A percentile compares a stretch with the other conserved stretches of the same genome.
phyloP scores from a whole-genome alignment of 2,113 vertebrate genomes.

The Neodontobutis hainanensis region DNA sequence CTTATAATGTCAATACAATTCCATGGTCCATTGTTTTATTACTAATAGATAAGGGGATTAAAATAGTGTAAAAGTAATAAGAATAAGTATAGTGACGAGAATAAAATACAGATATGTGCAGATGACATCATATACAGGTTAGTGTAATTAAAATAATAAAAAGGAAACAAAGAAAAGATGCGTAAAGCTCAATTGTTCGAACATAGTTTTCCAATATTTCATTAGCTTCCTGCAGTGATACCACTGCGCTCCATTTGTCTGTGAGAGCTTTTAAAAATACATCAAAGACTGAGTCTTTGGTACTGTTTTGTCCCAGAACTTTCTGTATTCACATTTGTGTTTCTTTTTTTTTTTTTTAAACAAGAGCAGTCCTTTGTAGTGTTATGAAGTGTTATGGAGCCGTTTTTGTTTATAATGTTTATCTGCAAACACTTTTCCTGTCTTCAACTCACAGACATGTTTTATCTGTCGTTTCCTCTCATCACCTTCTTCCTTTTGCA shows the following conservation, averaged over 20 bases:
- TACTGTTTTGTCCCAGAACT: no score
- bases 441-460: background rate
- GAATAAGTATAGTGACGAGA: no score
- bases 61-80: no score
- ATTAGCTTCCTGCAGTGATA: background rate
- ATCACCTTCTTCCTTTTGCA: conserved; percentile 7
- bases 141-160: no score
- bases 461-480: conserved; percentile 24
- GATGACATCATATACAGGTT: no score
- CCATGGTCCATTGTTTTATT: no score
- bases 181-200: background rate
- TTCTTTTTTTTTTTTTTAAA: background rate
- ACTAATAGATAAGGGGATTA: no score
- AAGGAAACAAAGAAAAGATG: no score
- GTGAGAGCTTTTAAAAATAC: conserved; percentile 14
- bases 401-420: background rate
- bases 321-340: background rate
- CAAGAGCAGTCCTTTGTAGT: background rate
- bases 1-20: no score
- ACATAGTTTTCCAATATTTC: conserved; percentile 1
- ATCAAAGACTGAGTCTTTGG: background rate
- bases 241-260: background rate
- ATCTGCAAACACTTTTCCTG: background rate
- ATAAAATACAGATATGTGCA: no score
- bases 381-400: background rate